phyloP scores from a whole-genome alignment of 1,140 invertebrate species.

The Zaprionus camerounensis region DNA sequence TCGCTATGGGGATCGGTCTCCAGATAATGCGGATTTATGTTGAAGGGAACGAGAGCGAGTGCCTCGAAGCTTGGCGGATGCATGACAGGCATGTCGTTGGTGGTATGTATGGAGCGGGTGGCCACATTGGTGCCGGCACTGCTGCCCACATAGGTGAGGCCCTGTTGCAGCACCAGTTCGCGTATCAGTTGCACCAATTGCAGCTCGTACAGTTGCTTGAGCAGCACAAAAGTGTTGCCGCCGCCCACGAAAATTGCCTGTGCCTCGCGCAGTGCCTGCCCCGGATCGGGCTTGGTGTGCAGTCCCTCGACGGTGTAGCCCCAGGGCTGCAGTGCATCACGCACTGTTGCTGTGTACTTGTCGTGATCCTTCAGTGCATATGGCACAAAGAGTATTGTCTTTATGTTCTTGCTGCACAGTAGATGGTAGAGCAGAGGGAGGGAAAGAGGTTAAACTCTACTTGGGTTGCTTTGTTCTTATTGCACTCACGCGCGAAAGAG shows the following conservation, averaged over 20 bases:
- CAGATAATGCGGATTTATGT: constrained; percentile 94
- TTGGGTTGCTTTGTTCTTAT: not conserved
- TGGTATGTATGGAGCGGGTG: constrained; percentile 91
- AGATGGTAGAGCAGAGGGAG: no score
- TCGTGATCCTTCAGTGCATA: constrained; percentile 90
- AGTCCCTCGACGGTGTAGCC: constrained; percentile 88
- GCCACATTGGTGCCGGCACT: constrained; percentile 94
- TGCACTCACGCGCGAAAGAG: constrained; percentile 87
- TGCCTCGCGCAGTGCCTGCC: constrained; percentile 86
- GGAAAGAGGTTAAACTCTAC: not conserved
- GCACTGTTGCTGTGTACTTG: constrained; percentile 88
- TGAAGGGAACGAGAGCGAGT: constrained; percentile 91
- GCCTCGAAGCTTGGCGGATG: constrained; percentile 91
- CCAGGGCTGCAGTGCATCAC: constrained; percentile 87
- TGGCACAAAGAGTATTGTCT: constrained; percentile 90
- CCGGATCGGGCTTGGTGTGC: constrained; percentile 86
- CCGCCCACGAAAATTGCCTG: constrained; percentile 92
- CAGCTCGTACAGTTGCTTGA: constrained; percentile 89
- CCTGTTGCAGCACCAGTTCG: constrained; percentile 87
- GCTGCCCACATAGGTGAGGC: constrained; percentile 91
- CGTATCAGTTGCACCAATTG: constrained; percentile 88
- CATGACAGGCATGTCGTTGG: constrained; percentile 92
- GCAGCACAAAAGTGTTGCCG: constrained; percentile 90
- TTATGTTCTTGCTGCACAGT: constrained; percentile 86
- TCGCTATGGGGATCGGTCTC: constrained; percentile 87